Evolutionary conservation across 37 sponge, comb jelly and placozoan species (phyloP).

Genomic region (Tethya wilhelma): DNA sequence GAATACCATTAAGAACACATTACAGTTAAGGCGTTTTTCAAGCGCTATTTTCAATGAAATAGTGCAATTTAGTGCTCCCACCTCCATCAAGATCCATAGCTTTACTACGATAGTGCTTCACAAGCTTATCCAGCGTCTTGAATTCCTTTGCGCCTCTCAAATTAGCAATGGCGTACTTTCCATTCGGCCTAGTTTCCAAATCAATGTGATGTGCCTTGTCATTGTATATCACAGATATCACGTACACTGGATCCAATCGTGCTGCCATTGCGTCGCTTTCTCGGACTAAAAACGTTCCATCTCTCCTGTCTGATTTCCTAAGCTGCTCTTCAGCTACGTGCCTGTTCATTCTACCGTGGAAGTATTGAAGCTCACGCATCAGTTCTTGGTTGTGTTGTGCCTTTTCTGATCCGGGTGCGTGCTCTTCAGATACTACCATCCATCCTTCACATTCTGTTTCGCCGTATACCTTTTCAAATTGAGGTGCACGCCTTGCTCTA

Average conservation of each 20-base stretch:
- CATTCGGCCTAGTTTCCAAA: constrained; percentile 1
- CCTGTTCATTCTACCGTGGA: constrained; percentile 27
- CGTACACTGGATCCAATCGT: constrained; percentile 1
- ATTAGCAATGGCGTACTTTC: constrained; percentile 14
- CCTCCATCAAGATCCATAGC: constrained; percentile 36
- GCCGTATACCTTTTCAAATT: too few species aligned
- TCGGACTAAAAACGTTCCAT: constrained; percentile 42
- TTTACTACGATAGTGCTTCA: constrained; percentile 27
- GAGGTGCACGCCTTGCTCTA: too few species aligned
- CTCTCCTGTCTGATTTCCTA: constrained; percentile 9
- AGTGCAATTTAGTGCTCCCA: constrained; percentile 22
- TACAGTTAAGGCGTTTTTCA: too few species aligned
- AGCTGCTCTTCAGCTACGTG: constrained; percentile 20
- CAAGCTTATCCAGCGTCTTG: constrained; percentile 27
- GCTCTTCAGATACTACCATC: constrained; percentile 11
- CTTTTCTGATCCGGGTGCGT: neutral
- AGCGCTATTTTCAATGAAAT: constrained; percentile 17
- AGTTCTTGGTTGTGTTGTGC: too few species aligned
- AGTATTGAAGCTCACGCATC: neutral
- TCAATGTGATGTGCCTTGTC: constrained; percentile 30
- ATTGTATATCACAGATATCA: constrained; percentile 27
- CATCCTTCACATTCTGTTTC: constrained; percentile 15
- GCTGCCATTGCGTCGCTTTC: constrained; percentile 39
- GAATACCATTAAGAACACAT: too few species aligned
- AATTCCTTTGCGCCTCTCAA: constrained; percentile 9